These are phyloP conservation scores for Pseudorasbora parva DNA, from an alignment of 2,113 vertebrate genomes.

Conservation along the genomic window DNA sequence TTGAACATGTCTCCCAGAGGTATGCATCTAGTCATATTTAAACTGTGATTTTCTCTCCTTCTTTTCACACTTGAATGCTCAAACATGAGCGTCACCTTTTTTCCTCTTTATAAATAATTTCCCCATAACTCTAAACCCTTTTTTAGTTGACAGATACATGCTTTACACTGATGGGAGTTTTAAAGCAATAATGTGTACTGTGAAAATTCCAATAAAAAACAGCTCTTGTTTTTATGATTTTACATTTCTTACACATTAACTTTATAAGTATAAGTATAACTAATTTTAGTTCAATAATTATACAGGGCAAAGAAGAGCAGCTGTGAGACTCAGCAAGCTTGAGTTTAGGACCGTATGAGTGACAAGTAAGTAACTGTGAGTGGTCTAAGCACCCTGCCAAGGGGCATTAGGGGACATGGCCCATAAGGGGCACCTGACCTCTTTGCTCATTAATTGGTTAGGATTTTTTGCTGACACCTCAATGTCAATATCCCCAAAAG, in stretches of 20 bases:
- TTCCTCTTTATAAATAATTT: slow-evolving; percentile 16
- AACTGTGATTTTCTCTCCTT: slow-evolving; percentile 66
- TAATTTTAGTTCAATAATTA: slow-evolving; percentile 8
- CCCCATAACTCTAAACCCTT: not conserved
- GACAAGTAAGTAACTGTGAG: too few species aligned
- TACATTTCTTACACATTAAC: not conserved
- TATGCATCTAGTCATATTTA: slow-evolving; percentile 67
- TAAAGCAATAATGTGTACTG: slow-evolving; percentile 3
- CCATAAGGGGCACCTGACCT: not conserved
- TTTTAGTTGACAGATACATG: slow-evolving; percentile 22
- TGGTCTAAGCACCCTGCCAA: not conserved
- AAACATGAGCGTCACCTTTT: not conserved
- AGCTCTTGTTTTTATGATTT: not conserved
- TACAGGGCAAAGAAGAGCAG: not conserved
- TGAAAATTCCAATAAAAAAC: slow-evolving; percentile 12
- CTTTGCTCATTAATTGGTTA: slow-evolving; percentile 30
- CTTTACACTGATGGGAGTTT: slow-evolving; percentile 9
- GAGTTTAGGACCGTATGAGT: not conserved
- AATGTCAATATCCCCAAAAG: slow-evolving; percentile 13
- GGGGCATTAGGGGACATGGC: not conserved
- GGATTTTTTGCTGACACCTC: slow-evolving; percentile 21
- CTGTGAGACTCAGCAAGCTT: not conserved
- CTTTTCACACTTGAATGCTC: slow-evolving; percentile 34
- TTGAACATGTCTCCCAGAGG: slow-evolving; percentile 70
- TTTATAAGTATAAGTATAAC: not conserved